Evolutionary conservation across 1,140 invertebrate genomes (phyloP), one percentile per base, ranked within the genome.

Genomic region (Ridgeia piscesae): DNA sequence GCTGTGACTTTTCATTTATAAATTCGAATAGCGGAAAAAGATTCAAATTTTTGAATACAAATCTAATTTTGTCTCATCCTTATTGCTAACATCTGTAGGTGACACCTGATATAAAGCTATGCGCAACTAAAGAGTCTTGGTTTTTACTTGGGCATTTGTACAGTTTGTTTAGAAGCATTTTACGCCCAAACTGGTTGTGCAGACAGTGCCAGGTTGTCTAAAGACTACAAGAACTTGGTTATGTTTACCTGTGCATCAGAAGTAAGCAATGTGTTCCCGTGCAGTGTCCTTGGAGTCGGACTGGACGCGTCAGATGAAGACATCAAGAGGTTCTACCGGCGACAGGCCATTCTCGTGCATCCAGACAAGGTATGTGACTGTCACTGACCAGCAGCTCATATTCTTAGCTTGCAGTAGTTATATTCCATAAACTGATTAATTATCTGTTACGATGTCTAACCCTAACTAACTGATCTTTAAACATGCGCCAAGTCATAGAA

Each of bases 311-410:
- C 97, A 33, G 98, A 99, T 95, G 98, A 99, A 94, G 98, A 99
- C 94, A 98, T 99, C 94, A 98, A 98, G 94, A 98, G 98, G 94
- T 99, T 99, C 96, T 99, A 99, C 95, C 98, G 98, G 94, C 97
- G 97, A 94, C 98, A 99, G 96, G 98, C 98, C 6, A 97, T 99
- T 94, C 96, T 99, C 27, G 98, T 99, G 89, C 98, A 99, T 97
- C 98, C 98, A 0, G 98, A 99, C 95, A 99, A 99, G 94, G 95
- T 96, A 93, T 50, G 92, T 17, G n/a, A 17, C 89, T 89, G n/a
- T 27, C 35, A 34, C 35, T 90, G 35, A 2, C 89, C 89, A 90
- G 4, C 35, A 90, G 17, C 89, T 77, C 2, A 21, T 50, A 21
- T 50, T 31, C 17, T 4, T 31, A 4, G 2, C 2, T 31, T 27